These are phyloP conservation scores for Catharus minimus DNA, from an alignment of 2,113 vertebrate genomes.

Conservation along the genomic window DNA sequence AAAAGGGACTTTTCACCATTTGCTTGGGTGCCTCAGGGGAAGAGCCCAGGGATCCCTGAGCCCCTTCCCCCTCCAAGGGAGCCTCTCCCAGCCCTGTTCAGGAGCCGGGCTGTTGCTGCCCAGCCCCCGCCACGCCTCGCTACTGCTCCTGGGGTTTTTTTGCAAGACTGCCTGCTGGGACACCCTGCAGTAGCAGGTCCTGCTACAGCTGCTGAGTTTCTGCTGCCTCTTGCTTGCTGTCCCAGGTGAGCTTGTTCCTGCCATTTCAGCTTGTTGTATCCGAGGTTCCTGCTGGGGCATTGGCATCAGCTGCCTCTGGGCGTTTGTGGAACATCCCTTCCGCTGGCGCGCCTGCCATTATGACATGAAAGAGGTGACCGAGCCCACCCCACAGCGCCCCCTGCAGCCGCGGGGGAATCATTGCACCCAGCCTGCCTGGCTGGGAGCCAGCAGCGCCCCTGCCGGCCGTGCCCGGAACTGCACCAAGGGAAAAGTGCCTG, in stretches of 20 bases:
- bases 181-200: fast-evolving
- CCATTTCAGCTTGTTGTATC: background rate
- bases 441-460: background rate
- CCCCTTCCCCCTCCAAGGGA: background rate
- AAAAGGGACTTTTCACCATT: background rate
- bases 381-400: background rate
- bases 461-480: background rate
- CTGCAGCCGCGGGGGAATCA: background rate
- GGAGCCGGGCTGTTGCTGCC: background rate
- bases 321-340: background rate
- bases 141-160: background rate
- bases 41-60: background rate
- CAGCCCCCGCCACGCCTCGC: background rate
- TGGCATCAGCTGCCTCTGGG: no score
- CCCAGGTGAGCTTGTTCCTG: background rate
- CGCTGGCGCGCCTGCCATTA: fast-evolving
- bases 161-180: background rate
- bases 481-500: no score
- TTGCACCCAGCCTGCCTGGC: no score
- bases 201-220: background rate
- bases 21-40: background rate
- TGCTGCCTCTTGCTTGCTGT: background rate
- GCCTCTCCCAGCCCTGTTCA: background rate
- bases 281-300: background rate
- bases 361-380: fast-evolving